A percentile compares a stretch with the other conserved stretches of the same genome.
Conservation (phyloP, 2,888 invertebrate genomes). For the Carabus problematicus region DNA sequence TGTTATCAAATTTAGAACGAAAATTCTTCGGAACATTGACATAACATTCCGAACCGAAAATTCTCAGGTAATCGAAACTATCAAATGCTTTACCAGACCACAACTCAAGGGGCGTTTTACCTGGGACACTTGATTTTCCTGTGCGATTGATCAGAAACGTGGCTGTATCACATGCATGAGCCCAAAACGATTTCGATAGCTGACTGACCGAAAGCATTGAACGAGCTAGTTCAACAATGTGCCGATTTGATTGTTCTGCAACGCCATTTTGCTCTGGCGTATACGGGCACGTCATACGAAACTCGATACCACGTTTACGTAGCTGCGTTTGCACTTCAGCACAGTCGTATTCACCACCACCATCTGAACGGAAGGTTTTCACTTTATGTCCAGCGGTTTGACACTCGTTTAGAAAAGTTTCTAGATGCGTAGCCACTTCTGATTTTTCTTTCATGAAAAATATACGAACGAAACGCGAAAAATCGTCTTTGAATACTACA, state of each 20-base stretch:
- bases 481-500: conserved; percentile 46
- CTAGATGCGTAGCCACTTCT: conserved; percentile 43
- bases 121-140: conserved; percentile 38
- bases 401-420: conserved; percentile 47
- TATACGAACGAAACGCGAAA: conserved; percentile 44
- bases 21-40: conserved; percentile 43
- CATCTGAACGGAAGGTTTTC: conserved; percentile 46
- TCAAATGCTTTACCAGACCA: conserved; percentile 36
- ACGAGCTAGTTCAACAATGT: conserved; percentile 34
- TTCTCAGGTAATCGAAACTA: conserved; percentile 41
- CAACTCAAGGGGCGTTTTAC: conserved; percentile 40
- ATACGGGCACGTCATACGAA: conserved; percentile 21
- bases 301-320: conserved; percentile 41
- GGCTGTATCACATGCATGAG: too few relatives aligned
- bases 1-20: conserved; percentile 50
- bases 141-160: conserved; percentile 44
- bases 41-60: conserved; percentile 36
- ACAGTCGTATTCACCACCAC: conserved; percentile 45
- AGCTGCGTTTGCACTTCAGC: conserved; percentile 22
- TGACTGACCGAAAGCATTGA: conserved; percentile 39
- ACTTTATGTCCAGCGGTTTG: conserved; percentile 46
- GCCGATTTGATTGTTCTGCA: conserved; percentile 28
- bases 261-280: conserved; percentile 28
- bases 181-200: too few relatives aligned
- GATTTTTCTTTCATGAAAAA: conserved; percentile 46